These are phyloP conservation scores for Nesogale talazaci DNA, from an alignment of 2,113 vertebrate genomes.

Conservation along the genomic window DNA sequence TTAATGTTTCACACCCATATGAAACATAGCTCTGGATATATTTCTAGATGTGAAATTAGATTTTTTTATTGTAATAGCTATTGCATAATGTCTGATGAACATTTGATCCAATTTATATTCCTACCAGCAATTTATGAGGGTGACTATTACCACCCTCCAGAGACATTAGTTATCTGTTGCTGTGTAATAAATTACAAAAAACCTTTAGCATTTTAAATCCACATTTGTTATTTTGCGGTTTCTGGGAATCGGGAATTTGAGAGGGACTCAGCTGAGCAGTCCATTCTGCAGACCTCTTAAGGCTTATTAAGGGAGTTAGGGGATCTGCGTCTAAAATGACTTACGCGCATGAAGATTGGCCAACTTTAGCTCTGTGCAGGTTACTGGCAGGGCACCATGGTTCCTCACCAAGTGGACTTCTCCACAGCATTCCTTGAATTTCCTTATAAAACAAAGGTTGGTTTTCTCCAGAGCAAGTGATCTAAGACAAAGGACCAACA, in stretches of 20 bases:
- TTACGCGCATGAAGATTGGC: not conserved
- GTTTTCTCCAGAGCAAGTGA: not conserved
- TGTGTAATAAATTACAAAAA: slow-evolving; percentile 38
- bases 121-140: not conserved
- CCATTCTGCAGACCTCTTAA: not conserved
- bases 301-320: not conserved
- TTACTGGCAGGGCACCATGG: not conserved
- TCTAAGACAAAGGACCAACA: not conserved
- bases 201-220: not conserved
- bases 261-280: not conserved
- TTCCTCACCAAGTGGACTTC: not conserved
- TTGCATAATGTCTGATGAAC: slow-evolving; percentile 2
- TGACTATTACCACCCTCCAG: not conserved
- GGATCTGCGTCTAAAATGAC: not conserved
- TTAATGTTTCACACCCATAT: slow-evolving; percentile 52
- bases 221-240: not conserved
- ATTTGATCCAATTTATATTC: slow-evolving; percentile 27
- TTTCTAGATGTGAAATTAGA: slow-evolving; percentile 45
- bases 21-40: slow-evolving; percentile 1
- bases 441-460: not conserved
- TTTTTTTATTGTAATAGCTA: slow-evolving; percentile 31
- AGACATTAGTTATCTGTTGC: slow-evolving; percentile 48
- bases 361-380: not conserved
- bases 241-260: not conserved
- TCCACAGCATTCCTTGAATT: not conserved